phyloP scores from a whole-genome alignment of 1,140 invertebrate genomes.

The Cecropterus lyciades region DNA sequence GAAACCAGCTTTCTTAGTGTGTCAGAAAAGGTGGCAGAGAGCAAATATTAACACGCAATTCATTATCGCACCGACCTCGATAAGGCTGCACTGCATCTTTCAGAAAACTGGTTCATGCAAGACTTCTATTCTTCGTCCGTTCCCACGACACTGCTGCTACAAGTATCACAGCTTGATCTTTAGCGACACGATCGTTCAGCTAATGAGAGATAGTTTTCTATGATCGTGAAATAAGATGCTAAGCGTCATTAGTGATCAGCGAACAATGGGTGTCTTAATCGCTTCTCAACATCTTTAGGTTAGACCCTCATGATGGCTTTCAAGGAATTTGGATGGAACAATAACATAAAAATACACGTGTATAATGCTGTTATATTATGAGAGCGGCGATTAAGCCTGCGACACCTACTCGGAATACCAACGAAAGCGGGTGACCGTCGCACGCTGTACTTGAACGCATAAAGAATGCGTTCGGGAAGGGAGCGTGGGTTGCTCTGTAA shows the following conservation, averaged over 20 bases:
- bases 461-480: constrained; percentile 60
- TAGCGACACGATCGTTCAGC: constrained; percentile 69
- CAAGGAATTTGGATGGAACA: constrained; percentile 12
- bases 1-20: neutral
- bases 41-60: constrained; percentile 72
- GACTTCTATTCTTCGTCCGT: constrained; percentile 65
- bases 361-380: constrained; percentile 1
- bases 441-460: constrained; percentile 54
- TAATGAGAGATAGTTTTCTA: constrained; percentile 69
- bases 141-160: constrained; percentile 71
- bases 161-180: constrained; percentile 62
- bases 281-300: constrained; percentile 9
- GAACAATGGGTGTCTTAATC: constrained; percentile 28
- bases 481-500: constrained; percentile 70
- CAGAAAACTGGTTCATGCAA: constrained; percentile 77
- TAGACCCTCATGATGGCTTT: constrained; percentile 3
- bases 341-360: constrained; percentile 13
- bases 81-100: constrained; percentile 69
- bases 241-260: constrained; percentile 32
- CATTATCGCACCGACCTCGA: constrained; percentile 74
- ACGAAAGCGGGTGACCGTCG: constrained; percentile 56
- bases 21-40: constrained; percentile 44
- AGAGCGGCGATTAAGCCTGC: constrained; percentile 2
- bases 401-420: constrained; percentile 42
- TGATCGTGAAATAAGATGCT: constrained; percentile 49